Evolutionary conservation across 2,797 vertebrate genomes (phyloP), one percentile per base, ranked within the genome.

Genomic region (Phalloptychus januarius): DNA sequence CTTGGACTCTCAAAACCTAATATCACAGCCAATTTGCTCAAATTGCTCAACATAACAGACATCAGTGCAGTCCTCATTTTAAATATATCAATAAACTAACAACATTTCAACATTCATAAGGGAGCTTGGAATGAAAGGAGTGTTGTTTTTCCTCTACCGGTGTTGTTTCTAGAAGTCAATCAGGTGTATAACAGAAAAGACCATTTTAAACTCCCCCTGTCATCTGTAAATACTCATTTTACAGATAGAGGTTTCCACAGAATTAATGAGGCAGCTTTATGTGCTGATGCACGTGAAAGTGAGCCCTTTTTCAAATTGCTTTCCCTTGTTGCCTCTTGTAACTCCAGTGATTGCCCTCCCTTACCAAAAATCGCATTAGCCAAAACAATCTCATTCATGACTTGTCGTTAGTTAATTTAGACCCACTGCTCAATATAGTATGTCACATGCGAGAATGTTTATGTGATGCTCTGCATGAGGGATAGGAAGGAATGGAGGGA

Each of bases 161-260:
- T 86, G 82, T 83, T 80, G 78, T 77, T 76, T 77, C 38, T 65
- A n/a, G 45, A 65, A 84, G 82, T 89, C 86, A 82, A 69, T 91
- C 81, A 78, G 8, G 46, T 40, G 25, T 42, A 58, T 71, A 38
- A 45, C 42, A 40, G n/a, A n/a, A n/a, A n/a, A n/a, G n/a, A n/a
- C n/a, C n/a, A n/a, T n/a, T n/a, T n/a, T n/a, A n/a, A n/a, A n/a
- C n/a, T n/a, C n/a, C n/a, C n/a, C n/a, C n/a, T 86, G 91, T 91
- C 90, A 83, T 92, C 88, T 90, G 91, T 95, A 95, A 90, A 94
- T 89, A 95, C 91, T 92, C 89, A 92, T 94, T 90, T 86, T 90
- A 90, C 87, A 94, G 92, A 95, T 93, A 92, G 85, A 83, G 84
- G 87, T 92, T 92, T 88, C 92, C 89, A 86, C 88, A 85, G 91